Evolutionary conservation across 2,888 invertebrate species (phyloP).

Genomic region (Pharmacophagus antenor): DNA sequence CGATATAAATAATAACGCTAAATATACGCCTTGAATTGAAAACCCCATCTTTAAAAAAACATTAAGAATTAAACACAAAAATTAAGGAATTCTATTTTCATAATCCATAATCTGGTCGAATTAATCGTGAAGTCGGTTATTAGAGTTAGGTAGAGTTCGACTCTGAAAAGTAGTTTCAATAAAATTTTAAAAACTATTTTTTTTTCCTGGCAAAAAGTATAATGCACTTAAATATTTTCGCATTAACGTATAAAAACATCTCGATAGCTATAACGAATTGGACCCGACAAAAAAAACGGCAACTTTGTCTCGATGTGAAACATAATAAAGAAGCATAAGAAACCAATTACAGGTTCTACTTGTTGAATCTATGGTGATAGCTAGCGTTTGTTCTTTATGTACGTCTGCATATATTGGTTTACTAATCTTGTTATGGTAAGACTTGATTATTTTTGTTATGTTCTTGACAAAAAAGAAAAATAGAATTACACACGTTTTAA

Average conservation of each 20-base stretch:
- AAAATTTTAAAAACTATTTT: background rate
- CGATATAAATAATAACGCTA: too few relatives aligned
- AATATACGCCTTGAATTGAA: too few relatives aligned
- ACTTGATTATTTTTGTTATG: background rate
- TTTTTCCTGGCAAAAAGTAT: conserved; percentile 4
- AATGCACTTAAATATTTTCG: conserved; percentile 17
- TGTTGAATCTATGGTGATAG: conserved; percentile 29
- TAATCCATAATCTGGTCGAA: too few relatives aligned
- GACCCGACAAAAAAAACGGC: conserved; percentile 29
- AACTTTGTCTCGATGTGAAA: conserved; percentile 28
- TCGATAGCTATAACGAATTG: conserved; percentile 30
- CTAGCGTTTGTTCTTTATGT: conserved; percentile 13
- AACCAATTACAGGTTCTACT: conserved; percentile 29
- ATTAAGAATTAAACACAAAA: too few relatives aligned
- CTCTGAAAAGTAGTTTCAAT: background rate
- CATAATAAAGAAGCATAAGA: conserved; percentile 31
- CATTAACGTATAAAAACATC: conserved; percentile 27
- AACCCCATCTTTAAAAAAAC: too few relatives aligned
- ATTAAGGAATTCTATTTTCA: too few relatives aligned
- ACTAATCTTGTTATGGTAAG: background rate
- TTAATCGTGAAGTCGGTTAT: too few relatives aligned
- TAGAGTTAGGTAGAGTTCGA: too few relatives aligned
- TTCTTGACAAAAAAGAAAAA: background rate
- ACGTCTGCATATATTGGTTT: conserved; percentile 23
- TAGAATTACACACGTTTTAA: background rate